A percentile compares a stretch with the other conserved stretches of the same genome.
Conservation (phyloP, 2,797 vertebrate genomes). For the Acomys russatus region DNA sequence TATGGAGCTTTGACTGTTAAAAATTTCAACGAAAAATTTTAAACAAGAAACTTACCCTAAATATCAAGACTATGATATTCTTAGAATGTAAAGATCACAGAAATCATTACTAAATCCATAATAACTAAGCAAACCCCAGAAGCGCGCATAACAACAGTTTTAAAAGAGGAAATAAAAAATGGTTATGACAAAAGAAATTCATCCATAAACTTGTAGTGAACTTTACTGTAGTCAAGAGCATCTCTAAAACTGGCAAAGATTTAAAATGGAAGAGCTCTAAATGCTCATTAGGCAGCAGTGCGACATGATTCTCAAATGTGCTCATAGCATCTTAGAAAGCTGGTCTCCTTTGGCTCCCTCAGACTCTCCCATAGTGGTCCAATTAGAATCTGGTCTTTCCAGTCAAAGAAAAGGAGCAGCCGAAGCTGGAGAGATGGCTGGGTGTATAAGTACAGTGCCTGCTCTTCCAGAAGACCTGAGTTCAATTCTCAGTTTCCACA, state of each 20-base stretch:
- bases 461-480: background rate
- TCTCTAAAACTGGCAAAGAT: background rate
- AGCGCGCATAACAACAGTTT: background rate
- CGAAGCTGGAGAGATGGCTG: background rate
- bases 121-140: background rate
- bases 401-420: background rate
- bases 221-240: background rate
- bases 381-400: background rate
- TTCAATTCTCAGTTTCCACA: background rate
- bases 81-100: background rate
- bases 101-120: background rate
- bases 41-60: background rate
- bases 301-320: background rate
- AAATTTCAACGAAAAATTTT: background rate
- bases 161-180: background rate
- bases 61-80: constrained; percentile 1
- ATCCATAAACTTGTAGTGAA: background rate
- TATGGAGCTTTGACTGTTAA: background rate
- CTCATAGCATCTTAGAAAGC: background rate
- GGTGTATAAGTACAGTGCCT: background rate
- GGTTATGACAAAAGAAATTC: background rate
- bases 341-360: background rate
- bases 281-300: background rate
- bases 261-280: background rate
- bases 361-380: background rate